Conservation (phyloP, 2,113 vertebrate species). For the Buteo buteo region DNA sequence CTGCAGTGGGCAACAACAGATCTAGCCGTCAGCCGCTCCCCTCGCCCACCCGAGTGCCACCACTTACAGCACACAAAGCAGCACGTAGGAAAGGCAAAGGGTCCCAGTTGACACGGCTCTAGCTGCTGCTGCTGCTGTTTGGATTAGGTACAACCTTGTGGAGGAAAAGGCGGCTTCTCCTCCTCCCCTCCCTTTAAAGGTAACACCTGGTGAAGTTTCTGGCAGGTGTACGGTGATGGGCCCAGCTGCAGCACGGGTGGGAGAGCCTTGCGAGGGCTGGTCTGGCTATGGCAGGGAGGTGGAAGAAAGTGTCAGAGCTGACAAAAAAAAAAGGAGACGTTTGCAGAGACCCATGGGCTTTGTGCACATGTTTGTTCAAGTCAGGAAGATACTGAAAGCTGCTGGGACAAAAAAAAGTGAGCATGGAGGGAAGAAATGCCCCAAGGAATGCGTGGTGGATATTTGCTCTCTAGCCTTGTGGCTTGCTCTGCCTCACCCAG, state of each 20-base stretch:
- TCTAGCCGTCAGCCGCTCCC: neutral
- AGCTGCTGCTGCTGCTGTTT: neutral
- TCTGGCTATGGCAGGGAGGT: fast-evolving
- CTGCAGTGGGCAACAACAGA: neutral
- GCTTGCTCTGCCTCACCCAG: neutral
- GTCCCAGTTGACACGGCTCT: fast-evolving
- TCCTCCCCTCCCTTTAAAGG: neutral
- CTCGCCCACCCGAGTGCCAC: fast-evolving
- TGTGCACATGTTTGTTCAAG: neutral
- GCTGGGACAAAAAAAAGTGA: neutral
- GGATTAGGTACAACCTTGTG: fast-evolving
- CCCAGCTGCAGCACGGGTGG: neutral
- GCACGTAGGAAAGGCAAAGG: fast-evolving
- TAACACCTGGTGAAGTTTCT: neutral
- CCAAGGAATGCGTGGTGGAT: neutral
- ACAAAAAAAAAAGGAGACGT: neutral
- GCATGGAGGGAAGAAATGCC: neutral
- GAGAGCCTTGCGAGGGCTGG: neutral
- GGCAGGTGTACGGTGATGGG: neutral
- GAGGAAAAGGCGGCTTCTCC: fast-evolving
- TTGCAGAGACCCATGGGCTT: neutral
- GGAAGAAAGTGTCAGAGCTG: neutral
- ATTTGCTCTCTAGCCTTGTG: neutral
- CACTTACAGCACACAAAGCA: fast-evolving
- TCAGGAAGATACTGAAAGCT: neutral